phyloP scores from a whole-genome alignment of 2,113 vertebrate species.

The Anseranas semipalmata region DNA sequence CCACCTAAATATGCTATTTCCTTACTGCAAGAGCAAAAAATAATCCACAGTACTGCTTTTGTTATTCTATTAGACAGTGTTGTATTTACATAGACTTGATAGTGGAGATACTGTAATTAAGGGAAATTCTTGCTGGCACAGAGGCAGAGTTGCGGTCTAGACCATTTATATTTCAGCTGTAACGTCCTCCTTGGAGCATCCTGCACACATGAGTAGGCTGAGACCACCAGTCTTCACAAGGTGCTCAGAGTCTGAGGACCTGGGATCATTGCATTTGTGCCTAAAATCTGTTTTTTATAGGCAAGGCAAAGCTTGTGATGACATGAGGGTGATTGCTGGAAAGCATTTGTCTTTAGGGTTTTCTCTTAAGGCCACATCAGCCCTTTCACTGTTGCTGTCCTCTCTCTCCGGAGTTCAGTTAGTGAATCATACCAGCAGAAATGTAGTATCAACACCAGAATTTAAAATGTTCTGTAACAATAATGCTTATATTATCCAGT shows the following conservation, averaged over 20 bases:
- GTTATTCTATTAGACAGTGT: background rate
- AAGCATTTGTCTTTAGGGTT: background rate
- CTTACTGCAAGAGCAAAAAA: background rate
- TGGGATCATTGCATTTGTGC: background rate
- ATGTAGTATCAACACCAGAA: background rate
- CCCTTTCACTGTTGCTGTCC: background rate
- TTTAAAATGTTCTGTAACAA: background rate
- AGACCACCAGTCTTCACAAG: background rate
- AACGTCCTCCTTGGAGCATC: background rate
- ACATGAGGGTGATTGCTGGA: background rate
- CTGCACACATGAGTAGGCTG: background rate
- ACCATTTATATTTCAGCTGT: background rate
- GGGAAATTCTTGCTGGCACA: background rate
- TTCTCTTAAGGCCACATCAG: background rate
- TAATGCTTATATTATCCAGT: background rate
- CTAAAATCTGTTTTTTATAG: background rate
- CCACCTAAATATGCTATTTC: background rate
- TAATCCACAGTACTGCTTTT: background rate
- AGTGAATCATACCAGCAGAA: background rate
- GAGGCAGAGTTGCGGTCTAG: background rate
- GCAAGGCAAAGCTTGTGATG: background rate
- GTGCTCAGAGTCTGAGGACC: background rate
- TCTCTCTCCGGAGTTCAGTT: background rate
- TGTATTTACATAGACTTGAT: background rate
- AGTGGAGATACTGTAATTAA: background rate